Conservation (phyloP, 2,797 vertebrate species). For the Prunella strophiata region DNA sequence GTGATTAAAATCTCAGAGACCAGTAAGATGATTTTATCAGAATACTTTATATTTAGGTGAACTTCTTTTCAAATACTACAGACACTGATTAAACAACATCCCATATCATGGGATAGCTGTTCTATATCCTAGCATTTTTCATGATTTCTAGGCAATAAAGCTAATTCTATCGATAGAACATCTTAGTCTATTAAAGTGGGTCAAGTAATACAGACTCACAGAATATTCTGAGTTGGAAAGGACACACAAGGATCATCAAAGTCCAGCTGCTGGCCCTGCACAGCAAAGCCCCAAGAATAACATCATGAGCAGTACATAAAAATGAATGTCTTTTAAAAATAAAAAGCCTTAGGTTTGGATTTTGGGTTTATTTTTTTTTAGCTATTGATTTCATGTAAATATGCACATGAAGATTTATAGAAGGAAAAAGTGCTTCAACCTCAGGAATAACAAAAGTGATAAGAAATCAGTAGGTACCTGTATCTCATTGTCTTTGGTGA, state of each 20-base stretch:
- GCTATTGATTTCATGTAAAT: background rate
- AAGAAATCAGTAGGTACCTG: background rate
- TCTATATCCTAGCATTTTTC: background rate
- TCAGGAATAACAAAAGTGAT: background rate
- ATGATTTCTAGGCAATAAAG: background rate
- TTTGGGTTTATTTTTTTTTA: background rate
- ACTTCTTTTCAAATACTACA: background rate
- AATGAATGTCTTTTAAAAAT: background rate
- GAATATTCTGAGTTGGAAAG: background rate
- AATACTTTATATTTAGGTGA: background rate
- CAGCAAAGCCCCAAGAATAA: background rate
- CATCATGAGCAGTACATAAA: background rate
- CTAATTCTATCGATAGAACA: background rate
- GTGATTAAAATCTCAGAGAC: background rate
- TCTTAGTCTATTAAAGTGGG: background rate
- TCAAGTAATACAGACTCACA: background rate
- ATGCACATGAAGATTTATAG: background rate
- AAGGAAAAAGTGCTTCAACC: background rate
- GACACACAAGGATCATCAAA: background rate
- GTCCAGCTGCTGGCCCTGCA: background rate
- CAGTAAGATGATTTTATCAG: background rate
- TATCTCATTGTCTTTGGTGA: background rate
- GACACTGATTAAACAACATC: background rate
- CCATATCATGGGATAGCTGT: background rate
- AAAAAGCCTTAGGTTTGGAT: background rate